Conservation (phyloP, 2,888 invertebrate genomes). For the Agonum fuliginosum region DNA sequence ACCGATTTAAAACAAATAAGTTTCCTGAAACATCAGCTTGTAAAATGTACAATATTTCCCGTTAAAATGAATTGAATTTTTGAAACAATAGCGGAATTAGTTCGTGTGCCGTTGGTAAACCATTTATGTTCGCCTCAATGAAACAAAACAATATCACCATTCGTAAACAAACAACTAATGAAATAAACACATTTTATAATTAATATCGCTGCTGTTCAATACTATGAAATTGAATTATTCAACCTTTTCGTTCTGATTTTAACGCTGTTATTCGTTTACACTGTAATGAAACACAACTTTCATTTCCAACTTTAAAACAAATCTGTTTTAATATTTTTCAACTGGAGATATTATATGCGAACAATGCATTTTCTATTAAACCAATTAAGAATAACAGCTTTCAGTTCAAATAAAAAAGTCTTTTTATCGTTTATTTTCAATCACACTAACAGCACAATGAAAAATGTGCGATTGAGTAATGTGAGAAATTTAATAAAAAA, state of each 20-base stretch:
- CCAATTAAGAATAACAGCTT: no score
- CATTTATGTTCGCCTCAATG: conserved; percentile 42
- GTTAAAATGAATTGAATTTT: conserved; percentile 45
- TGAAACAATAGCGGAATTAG: conserved; percentile 44
- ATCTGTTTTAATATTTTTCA: background rate
- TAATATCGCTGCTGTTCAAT: conserved; percentile 36
- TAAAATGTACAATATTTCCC: conserved; percentile 44
- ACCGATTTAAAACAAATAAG: conserved; percentile 44
- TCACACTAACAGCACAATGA: no score
- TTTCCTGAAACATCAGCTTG: conserved; percentile 34
- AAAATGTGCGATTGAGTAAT: no score
- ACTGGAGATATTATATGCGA: no score
- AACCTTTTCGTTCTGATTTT: conserved; percentile 18
- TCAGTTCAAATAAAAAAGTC: no score
- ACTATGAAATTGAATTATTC: conserved; percentile 41
- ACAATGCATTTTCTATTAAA: no score
- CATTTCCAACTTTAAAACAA: background rate
- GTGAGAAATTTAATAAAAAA: no score
- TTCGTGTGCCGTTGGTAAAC: conserved; percentile 41
- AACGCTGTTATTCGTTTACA: background rate
- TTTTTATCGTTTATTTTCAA: no score
- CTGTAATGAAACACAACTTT: background rate
- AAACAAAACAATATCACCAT: conserved; percentile 45
- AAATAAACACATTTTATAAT: conserved; percentile 45
- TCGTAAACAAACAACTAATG: conserved; percentile 44